Evolutionary conservation across 2,888 invertebrate genomes (phyloP).

Genomic region (Hemicrepidius hirtus): DNA sequence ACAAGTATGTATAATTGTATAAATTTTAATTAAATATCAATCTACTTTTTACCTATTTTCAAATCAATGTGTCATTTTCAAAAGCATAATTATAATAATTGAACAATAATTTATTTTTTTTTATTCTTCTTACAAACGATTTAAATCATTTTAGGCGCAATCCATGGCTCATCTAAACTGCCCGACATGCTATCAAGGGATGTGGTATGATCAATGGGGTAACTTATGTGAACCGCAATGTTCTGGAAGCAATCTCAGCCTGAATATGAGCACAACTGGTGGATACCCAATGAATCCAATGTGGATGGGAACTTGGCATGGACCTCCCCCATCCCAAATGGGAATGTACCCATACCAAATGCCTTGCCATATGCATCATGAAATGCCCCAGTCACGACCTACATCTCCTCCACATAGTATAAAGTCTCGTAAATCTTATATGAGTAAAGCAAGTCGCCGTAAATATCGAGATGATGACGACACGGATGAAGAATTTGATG

Average conservation of each 20-base stretch:
- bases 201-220: conserved; percentile 68
- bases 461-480: conserved; percentile 71
- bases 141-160: conserved; percentile 75
- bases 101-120: no score
- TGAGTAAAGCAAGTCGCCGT: conserved; percentile 74
- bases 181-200: conserved; percentile 73
- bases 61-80: conserved; percentile 7
- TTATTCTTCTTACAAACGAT: no score
- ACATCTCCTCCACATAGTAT: conserved; percentile 81
- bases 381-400: conserved; percentile 77
- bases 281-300: conserved; percentile 69
- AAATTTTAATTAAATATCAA: no score
- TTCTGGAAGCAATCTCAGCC: conserved; percentile 75
- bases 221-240: conserved; percentile 64
- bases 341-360: conserved; percentile 66
- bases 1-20: conserved; percentile 72
- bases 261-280: conserved; percentile 69
- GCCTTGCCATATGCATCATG: conserved; percentile 73
- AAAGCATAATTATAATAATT: no score
- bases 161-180: conserved; percentile 82
- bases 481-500: conserved; percentile 72
- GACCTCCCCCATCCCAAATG: conserved; percentile 67
- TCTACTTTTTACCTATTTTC: no score
- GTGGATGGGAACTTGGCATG: conserved; percentile 73
- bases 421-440: conserved; percentile 81